Evolutionary conservation across 2,797 vertebrate genomes (phyloP), one percentile per base, ranked within the genome.

Genomic region (Xiphophorus birchmanni): DNA sequence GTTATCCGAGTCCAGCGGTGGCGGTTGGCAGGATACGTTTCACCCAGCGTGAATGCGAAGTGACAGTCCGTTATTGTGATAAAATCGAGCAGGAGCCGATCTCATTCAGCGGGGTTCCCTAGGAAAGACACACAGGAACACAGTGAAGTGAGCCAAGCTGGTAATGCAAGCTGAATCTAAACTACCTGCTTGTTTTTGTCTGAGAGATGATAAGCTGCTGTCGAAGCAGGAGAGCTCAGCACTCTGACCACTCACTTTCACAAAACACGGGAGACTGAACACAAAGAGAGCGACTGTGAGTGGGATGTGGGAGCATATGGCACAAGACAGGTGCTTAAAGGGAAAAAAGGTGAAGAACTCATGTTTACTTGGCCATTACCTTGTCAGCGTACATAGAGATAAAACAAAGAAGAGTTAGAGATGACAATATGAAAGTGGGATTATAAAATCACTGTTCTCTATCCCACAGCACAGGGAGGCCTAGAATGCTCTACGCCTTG

Each of bases 21-120:
- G 90, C 87, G 86, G 91, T 89, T 91, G 83, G 91, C 81, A 82
- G 89, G 79, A 86, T 84, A 44, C 54, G 79, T 88, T 91, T 90
- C 81, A 82, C 75, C 84, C 80, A 13, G 77, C 1, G 50, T 79
- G 86, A 81, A 90, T 87, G 80, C 84, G 73, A 92, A 89, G 88
- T 87, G 90, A 91, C 87, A 90, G 84, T 79, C 26, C 17, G 82
- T 90, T 88, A 87, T 88, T 89, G 89, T 91, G 87, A 89, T 89
- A 86, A 87, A 85, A 87, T 81, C 77, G 7, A 92, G 76, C 75
- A 52, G 50, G n/a, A 76, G 69, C 77, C 80, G 56, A 75, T 84
- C 60, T 84, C 78, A 78, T 90, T 89, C 71, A 50, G 76, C 75
- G 52, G 72, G 71, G 73, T 75, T 91, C 78, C 80, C 84, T 82